Evolutionary conservation across 2,888 invertebrate genomes (phyloP).

Genomic region (Aphidoletes aphidimyza): DNA sequence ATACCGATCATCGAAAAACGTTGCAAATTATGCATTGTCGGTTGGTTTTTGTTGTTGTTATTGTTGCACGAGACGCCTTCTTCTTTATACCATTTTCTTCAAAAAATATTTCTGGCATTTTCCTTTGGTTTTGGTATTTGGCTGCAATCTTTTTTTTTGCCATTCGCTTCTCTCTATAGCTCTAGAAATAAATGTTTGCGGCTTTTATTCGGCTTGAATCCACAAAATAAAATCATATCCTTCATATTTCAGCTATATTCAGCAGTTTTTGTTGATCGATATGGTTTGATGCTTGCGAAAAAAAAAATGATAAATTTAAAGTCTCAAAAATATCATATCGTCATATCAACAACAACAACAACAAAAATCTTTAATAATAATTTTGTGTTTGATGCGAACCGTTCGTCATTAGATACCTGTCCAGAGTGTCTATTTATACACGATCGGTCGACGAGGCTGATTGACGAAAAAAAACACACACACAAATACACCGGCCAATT

Average conservation of each 20-base stretch:
- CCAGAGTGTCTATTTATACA: neutral
- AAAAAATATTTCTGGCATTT: slow-evolving; percentile 45
- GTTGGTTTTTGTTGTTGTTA: too few relatives aligned
- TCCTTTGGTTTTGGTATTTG: neutral
- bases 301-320: neutral
- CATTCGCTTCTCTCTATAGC: neutral
- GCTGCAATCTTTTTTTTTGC: too few relatives aligned
- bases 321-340: neutral
- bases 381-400: neutral
- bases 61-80: slow-evolving; percentile 28
- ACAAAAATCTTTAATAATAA: neutral
- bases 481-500: too few relatives aligned
- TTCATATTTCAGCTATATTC: neutral
- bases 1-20: slow-evolving; percentile 31
- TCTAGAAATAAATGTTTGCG: neutral
- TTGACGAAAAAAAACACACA: slow-evolving; percentile 51
- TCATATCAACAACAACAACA: neutral
- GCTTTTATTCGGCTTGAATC: neutral
- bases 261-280: neutral
- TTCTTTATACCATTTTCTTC: neutral
- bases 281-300: neutral
- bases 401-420: neutral
- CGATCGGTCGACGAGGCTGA: neutral
- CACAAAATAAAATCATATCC: neutral
- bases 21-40: slow-evolving; percentile 12